These are phyloP conservation scores for Harpagoxenus sublaevis DNA, from an alignment of 2,888 invertebrate species.

Conservation along the genomic window DNA sequence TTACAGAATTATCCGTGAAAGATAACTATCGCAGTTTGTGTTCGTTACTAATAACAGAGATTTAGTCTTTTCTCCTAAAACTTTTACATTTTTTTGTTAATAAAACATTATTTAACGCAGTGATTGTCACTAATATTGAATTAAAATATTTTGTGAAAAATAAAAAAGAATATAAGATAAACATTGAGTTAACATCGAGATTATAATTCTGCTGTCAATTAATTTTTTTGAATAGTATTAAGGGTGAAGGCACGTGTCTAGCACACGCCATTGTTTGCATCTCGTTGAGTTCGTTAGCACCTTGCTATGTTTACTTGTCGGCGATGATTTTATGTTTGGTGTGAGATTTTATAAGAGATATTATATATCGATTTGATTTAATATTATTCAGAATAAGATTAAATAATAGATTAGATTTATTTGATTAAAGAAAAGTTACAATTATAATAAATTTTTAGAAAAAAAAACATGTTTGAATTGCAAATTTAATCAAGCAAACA, in stretches of 20 bases:
- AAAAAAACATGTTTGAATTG: neutral
- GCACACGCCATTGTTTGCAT: slow-evolving; percentile 79
- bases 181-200: neutral
- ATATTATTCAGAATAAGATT: neutral
- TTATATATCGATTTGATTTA: neutral
- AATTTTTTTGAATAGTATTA: slow-evolving; percentile 69
- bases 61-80: neutral
- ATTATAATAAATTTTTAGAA: neutral
- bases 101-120: neutral
- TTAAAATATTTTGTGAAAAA: neutral
- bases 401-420: neutral
- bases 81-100: neutral
- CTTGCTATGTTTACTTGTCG: slow-evolving; percentile 13
- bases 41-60: slow-evolving; percentile 12
- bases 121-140: neutral
- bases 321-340: slow-evolving; percentile 2
- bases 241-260: slow-evolving; percentile 71
- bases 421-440: neutral
- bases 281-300: slow-evolving; percentile 68
- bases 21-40: neutral
- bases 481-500: neutral
- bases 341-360: neutral
- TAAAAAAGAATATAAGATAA: neutral
- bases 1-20: slow-evolving; percentile 37
- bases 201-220: slow-evolving; percentile 76